Conservation (phyloP, 2,113 vertebrate species). For the Pomatostomus ruficeps region DNA sequence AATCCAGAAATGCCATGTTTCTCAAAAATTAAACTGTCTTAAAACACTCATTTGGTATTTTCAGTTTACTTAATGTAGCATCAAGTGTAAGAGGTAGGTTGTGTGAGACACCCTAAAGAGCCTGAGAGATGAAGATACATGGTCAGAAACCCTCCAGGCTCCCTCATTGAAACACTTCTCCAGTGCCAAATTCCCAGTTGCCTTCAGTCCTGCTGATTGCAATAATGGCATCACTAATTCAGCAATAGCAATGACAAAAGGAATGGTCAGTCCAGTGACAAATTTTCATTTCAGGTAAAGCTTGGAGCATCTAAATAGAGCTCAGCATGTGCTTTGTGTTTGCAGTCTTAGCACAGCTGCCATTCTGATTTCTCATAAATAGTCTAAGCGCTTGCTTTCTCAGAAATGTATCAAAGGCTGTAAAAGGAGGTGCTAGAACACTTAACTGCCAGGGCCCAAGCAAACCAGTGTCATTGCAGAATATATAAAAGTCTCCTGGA, state of each 20-base stretch:
- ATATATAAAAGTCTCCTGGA: slow-evolving; percentile 32
- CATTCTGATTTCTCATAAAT: not conserved
- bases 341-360: not conserved
- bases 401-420: not conserved
- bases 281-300: not conserved
- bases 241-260: not conserved
- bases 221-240: not conserved
- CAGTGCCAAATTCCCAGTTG: not conserved
- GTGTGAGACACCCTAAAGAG: not conserved
- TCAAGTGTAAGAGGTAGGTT: not conserved
- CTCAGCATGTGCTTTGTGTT: not conserved
- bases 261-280: not conserved
- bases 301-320: not conserved
- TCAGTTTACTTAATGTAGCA: not conserved
- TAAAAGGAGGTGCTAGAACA: slow-evolving; percentile 33
- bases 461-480: slow-evolving; percentile 26
- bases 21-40: not conserved
- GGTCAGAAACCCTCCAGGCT: not conserved
- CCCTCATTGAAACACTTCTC: not conserved
- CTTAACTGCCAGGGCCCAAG: slow-evolving; percentile 20
- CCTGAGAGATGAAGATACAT: not conserved
- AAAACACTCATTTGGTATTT: accelerated
- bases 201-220: not conserved
- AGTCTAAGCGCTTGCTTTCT: not conserved
- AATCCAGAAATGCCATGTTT: not conserved